Evolutionary conservation across 2,888 invertebrate genomes (phyloP), one percentile per base, ranked within the genome.

Genomic region (Trichacis sp.): DNA sequence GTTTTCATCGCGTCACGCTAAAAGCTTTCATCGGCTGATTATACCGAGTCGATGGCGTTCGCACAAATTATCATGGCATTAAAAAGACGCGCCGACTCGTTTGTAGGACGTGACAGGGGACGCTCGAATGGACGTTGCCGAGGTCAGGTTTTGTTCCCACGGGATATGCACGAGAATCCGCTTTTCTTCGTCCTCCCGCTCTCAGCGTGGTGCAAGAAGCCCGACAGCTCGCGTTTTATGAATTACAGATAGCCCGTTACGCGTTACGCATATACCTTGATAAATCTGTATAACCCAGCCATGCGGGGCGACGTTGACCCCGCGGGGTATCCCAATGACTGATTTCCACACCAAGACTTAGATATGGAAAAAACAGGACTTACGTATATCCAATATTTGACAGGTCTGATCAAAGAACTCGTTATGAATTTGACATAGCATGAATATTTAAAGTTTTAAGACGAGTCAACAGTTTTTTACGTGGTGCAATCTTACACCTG

Each of bases 81-180:
- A 5, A 24, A 5, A 48, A 48, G 29, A 6, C 30, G 30, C 48
- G 29, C 33, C 12, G 19, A 49, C 36, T 49, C 20, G 38, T 36
- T 49, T 49, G 49, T 33, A 12, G 15, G 17, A 33, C 33, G 33
- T 48, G 24, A 24, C 8, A 8, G 24, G 8, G 8, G 3, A 24
- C 24, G 24, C 3, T 24, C 8, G n/a, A n/a, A n/a, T n/a, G n/a
- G n/a, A n/a, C n/a, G n/a, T n/a, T n/a, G n/a, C 47, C 55, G 52
- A 71, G 78, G 78, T 77, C 75, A 74, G 74, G 77, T 77, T 77
- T 77, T 75, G 72, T 76, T 77, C 76, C 74, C 76, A 78, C 74
- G 78, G 72, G 77, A 77, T 73, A 64, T 48, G 58, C 48, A 57
- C 46, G 54, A 40, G 33, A 36, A 12, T 11, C 12, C 54, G 58